A percentile compares a stretch with the other conserved stretches of the same genome.
These are phyloP conservation scores for Delichon dasypus DNA, from an alignment of 2,797 vertebrate species.

Conservation along the genomic window DNA sequence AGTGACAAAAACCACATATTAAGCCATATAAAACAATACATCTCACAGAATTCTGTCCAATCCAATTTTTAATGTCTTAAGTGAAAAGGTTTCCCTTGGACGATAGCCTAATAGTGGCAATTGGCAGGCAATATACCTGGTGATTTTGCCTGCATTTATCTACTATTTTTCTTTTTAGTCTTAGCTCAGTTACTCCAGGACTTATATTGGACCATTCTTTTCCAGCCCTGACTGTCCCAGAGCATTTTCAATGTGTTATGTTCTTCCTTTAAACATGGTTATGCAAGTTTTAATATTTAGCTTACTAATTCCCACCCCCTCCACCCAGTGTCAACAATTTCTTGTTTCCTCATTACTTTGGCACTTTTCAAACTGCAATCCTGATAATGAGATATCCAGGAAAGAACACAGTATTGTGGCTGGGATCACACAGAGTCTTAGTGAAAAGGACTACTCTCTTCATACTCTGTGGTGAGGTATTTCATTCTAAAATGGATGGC, in stretches of 20 bases:
- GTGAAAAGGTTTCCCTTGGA: constrained; percentile 33
- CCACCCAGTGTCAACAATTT: not conserved
- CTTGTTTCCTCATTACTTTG: constrained; percentile 11
- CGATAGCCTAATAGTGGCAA: constrained; percentile 16
- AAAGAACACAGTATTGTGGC: not conserved
- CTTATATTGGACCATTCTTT: not conserved
- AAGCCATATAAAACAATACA: constrained; percentile 14
- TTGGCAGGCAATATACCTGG: constrained; percentile 16
- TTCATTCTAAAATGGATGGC: not conserved
- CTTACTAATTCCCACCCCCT: not conserved
- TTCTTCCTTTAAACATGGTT: constrained; percentile 19
- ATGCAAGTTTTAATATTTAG: not conserved
- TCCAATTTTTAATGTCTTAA: not conserved
- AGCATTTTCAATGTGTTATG: not conserved
- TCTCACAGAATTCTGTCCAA: not conserved
- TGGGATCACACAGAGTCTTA: not conserved
- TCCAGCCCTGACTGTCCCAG: not conserved
- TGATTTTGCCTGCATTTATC: constrained; percentile 22
- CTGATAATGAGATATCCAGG: not conserved
- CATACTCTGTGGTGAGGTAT: not conserved
- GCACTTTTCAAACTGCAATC: not conserved
- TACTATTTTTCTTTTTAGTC: not conserved
- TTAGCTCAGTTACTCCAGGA: not conserved
- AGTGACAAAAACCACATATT: constrained; percentile 21
- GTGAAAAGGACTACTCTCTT: not conserved